Percentiles rank a stretch among this genome's conserved stretches.
Conservation (phyloP, 2,113 vertebrate genomes). For the Coregonus clupeaformis region DNA sequence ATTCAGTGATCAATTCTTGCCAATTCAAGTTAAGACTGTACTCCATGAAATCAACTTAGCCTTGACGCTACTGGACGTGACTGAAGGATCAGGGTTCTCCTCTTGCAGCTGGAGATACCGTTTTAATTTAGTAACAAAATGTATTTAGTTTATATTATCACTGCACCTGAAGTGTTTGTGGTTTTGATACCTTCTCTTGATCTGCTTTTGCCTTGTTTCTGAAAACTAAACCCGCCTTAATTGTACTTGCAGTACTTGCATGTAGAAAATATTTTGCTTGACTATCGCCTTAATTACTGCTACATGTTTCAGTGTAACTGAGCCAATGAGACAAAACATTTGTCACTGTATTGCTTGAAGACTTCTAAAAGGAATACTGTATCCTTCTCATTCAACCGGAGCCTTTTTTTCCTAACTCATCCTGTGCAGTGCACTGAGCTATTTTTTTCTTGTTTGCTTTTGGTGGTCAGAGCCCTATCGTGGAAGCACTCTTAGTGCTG, state of each 20-base stretch:
- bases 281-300: conserved; percentile 41
- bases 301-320: conserved; percentile 13
- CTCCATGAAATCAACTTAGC: conserved; percentile 4
- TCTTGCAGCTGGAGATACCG: no score
- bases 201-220: conserved; percentile 25
- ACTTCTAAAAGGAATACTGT: conserved; percentile 6
- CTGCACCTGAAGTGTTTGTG: no score
- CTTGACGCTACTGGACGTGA: not conserved
- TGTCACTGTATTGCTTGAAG: not conserved
- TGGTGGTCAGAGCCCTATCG: conserved; percentile 33
- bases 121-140: conserved; percentile 10
- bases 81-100: not conserved
- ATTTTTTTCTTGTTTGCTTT: conserved; percentile 30
- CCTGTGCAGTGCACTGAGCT: conserved; percentile 3
- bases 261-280: conserved; percentile 40
- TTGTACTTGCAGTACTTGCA: conserved; percentile 50
- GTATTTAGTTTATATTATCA: not conserved
- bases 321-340: conserved; percentile 35
- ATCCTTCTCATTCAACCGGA: conserved; percentile 3
- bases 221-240: conserved; percentile 45
- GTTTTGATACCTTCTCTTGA: not conserved
- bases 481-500: conserved; percentile 40
- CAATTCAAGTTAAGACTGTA: not conserved
- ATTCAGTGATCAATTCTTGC: not conserved
- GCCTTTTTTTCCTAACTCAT: not conserved